Conservation (phyloP, 2,797 vertebrate genomes). For the Sphaeramia orbicularis region DNA sequence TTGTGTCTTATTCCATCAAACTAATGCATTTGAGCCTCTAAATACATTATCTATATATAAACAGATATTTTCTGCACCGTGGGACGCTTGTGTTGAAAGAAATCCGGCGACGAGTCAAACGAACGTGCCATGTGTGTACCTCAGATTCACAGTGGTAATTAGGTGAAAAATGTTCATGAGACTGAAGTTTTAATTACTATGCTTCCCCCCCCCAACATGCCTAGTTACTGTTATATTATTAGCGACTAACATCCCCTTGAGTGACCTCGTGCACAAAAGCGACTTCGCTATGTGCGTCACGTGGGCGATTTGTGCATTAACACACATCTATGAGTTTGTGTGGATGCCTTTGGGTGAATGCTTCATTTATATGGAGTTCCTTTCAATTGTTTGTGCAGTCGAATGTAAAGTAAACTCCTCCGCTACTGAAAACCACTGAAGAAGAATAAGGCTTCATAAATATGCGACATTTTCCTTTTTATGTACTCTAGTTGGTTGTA, state of each 20-base stretch:
- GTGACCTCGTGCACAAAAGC: conserved; percentile 2
- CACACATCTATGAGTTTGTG: background rate
- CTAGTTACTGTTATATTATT: conserved; percentile 46
- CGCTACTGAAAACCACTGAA: background rate
- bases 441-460: background rate
- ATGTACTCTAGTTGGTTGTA: background rate
- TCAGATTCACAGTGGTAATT: conserved; percentile 38
- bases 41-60: conserved; percentile 62
- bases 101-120: conserved; percentile 37
- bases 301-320: background rate
- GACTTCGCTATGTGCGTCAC: background rate
- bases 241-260: conserved; percentile 12
- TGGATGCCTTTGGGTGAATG: background rate
- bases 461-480: background rate
- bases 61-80: conserved; percentile 59
- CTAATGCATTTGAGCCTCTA: conserved; percentile 52
- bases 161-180: conserved; percentile 47
- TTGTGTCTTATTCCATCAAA: conserved; percentile 60
- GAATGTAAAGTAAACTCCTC: background rate
- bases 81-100: conserved; percentile 53
- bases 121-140: conserved; percentile 38
- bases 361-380: background rate
- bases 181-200: conserved; percentile 42
- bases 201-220: conserved; percentile 18
- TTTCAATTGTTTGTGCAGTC: background rate